Conservation (phyloP, 2,888 invertebrate species). For the Pandemis corylana region DNA sequence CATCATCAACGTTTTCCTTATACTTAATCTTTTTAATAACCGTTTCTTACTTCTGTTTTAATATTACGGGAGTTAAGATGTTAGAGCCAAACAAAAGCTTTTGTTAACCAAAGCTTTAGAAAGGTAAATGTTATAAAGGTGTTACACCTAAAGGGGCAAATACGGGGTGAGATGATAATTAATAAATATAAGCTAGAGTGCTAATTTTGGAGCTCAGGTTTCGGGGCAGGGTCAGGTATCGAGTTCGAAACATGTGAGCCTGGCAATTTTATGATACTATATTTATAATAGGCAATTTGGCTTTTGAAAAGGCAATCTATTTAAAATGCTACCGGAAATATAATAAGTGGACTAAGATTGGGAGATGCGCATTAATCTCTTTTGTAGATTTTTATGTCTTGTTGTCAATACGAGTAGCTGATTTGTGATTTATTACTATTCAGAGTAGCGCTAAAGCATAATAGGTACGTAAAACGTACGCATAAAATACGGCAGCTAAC, state of each 20-base stretch:
- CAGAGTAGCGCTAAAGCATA: too few species aligned
- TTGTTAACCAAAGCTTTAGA: conserved; percentile 12
- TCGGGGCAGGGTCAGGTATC: not conserved
- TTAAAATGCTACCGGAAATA: not conserved
- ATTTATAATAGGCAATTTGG: conserved; percentile 8
- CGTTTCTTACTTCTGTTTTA: too few species aligned
- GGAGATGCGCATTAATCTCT: too few species aligned
- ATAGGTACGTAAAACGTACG: too few species aligned
- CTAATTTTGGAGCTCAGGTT: conserved; percentile 19
- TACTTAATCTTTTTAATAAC: not conserved
- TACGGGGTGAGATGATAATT: conserved; percentile 15
- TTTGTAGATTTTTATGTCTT: too few species aligned
- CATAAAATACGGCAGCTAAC: too few species aligned
- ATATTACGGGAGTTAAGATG: conserved; percentile 1
- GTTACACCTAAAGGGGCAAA: not conserved
- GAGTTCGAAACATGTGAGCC: not conserved
- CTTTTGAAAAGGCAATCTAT: not conserved
- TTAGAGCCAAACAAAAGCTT: conserved; percentile 15
- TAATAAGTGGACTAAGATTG: not conserved
- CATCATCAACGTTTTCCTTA: conserved; percentile 7
- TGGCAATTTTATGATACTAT: conserved; percentile 5
- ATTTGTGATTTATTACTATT: too few species aligned
- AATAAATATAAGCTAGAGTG: conserved; percentile 15
- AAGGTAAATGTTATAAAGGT: conserved; percentile 11
- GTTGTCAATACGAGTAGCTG: too few species aligned